Percentiles rank a stretch among this genome's conserved stretches.
Conservation (phyloP, 2,113 vertebrate genomes). For the Crotophaga sulcirostris region DNA sequence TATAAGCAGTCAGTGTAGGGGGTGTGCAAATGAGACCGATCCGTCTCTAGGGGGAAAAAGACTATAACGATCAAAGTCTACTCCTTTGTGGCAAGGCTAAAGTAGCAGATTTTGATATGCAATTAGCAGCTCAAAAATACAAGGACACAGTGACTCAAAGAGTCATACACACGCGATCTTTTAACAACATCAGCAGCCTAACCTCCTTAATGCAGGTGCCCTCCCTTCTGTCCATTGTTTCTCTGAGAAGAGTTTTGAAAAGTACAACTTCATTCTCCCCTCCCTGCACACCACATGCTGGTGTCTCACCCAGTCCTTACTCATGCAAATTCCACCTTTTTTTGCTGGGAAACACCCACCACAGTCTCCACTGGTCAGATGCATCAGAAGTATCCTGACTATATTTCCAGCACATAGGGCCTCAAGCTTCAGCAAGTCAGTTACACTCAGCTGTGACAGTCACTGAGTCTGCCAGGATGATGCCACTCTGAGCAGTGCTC, state of each 20-base stretch:
- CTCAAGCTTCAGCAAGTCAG: background rate
- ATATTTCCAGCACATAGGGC: fast-evolving
- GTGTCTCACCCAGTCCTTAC: background rate
- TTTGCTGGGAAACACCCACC: background rate
- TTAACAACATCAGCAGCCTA: background rate
- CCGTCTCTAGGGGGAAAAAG: background rate
- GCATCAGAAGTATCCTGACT: background rate
- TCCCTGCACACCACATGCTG: background rate
- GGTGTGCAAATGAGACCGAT: background rate
- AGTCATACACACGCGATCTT: background rate
- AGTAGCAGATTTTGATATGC: background rate
- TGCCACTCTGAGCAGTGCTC: background rate
- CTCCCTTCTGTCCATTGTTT: background rate
- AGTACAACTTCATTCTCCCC: background rate
- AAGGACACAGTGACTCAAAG: background rate
- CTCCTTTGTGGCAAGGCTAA: background rate
- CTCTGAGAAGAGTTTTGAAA: background rate
- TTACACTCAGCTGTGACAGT: background rate
- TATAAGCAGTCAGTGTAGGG: background rate
- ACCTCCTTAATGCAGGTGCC: background rate
- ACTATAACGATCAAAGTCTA: background rate
- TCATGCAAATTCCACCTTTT: background rate
- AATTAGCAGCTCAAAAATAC: background rate
- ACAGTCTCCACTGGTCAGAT: background rate
- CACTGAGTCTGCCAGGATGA: background rate